Conservation (phyloP, 2,888 invertebrate species). For the Euspilapteryx auroguttella region DNA sequence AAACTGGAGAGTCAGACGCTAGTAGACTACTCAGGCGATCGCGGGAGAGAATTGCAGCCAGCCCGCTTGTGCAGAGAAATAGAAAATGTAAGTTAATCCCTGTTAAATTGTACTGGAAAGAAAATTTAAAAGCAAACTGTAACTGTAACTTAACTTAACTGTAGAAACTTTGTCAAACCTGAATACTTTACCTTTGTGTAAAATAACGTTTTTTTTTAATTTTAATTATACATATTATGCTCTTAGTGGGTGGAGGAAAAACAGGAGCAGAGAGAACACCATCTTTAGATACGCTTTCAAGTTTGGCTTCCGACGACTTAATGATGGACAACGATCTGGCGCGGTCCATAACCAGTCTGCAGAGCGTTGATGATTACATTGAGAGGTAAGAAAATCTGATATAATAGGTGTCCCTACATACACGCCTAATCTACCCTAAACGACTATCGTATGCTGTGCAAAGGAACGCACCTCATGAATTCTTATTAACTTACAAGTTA, state of each 20-base stretch:
- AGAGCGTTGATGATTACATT: slow-evolving; percentile 57
- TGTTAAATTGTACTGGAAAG: too few species aligned
- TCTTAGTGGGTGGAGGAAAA: slow-evolving; percentile 25
- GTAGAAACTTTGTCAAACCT: too few species aligned
- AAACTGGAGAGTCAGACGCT: slow-evolving; percentile 34
- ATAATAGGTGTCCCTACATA: too few species aligned
- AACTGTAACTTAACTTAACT: too few species aligned
- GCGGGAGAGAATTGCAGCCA: slow-evolving; percentile 42
- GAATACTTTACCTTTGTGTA: too few species aligned
- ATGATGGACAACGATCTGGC: slow-evolving; percentile 83
- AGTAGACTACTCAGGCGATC: slow-evolving; percentile 35
- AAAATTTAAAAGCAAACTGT: too few species aligned
- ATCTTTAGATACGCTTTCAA: slow-evolving; percentile 82
- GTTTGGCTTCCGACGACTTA: slow-evolving; percentile 83
- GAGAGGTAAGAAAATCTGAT: slow-evolving; percentile 37
- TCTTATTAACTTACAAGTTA: too few species aligned
- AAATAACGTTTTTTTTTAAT: too few species aligned
- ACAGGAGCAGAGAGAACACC: slow-evolving; percentile 68
- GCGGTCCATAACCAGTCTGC: slow-evolving; percentile 59
- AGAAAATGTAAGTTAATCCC: slow-evolving; percentile 33
- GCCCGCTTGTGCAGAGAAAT: slow-evolving; percentile 41
- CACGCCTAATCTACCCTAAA: too few species aligned
- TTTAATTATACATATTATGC: too few species aligned
- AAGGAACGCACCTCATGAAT: too few species aligned
- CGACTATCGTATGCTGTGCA: too few species aligned